Base-by-base conservation (phyloP, 2,113 vertebrate species). In the Aspidoscelis tigris region DNA sequence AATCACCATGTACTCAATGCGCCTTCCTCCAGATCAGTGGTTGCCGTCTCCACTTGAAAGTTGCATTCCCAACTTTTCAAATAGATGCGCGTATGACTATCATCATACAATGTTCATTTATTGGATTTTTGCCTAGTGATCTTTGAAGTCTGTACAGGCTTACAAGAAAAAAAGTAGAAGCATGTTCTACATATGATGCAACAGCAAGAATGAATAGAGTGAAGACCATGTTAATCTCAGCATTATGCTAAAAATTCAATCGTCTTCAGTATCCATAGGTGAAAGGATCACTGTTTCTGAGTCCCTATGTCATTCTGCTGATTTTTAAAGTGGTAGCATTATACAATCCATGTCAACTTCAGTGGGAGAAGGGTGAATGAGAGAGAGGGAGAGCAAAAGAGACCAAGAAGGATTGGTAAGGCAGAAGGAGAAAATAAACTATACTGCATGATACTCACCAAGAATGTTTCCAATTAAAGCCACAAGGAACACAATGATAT, bases 391-490 rank as follows among this genome's bases (percentile, higher is more conserved):
- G 53, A 55, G 53, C 6, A 11, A 55, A 24, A 65, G 61, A 65
- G 22, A 20, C 20, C 61, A 65, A 65, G 5, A 65, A 22, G 1
- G 22, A 65, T 65, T 20, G 22, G 21, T 7, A n/a, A 12, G 64
- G 9, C 64, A 65, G 22, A 65, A 21, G 22, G 5, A 65, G 44
- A 55, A 22, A 71, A 39, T n/a, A 24, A 64, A 39, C 26, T 79
- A 72, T n/a, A 21, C 24, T 16, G 64, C 43, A 47, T 64, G 24
- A 3, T 72, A 85, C 98, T 98, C 94, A 99, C 98, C 98, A 74
- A 99, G 95, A 44, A 98, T 95, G 89, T 99, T 99, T 88, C 98
- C 98, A 20, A 98, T 89, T 72, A 99, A 97, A 70, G 98, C 98
- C 53, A 98, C 96, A 72, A 98, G 94, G 91, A 99, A 99, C 2